Evolutionary conservation across 2,797 vertebrate genomes (phyloP), one percentile per base, ranked within the genome.

Genomic region (Psittacula derbiana): DNA sequence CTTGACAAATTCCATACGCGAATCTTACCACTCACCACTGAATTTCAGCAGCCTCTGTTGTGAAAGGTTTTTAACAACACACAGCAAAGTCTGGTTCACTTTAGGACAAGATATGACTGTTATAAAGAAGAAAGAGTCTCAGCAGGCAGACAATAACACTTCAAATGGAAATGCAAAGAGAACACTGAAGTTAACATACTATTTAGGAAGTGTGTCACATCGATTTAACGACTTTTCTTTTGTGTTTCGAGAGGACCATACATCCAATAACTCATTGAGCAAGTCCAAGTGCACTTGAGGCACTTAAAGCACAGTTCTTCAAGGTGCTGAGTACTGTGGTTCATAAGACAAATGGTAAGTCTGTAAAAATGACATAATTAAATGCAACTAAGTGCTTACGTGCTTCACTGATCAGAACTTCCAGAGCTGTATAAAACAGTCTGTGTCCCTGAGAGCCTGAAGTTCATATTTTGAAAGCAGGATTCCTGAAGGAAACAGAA

Each of bases 71-170:
- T 93, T 85, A 92, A 85, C 73, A 85, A 69, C 4, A 3, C 23
- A 40, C 21, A 9, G 5, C 44, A 88, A 92, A 92, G 47, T 50
- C 31, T 66, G 33, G 38, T 61, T 92, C 36, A 46, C n/a, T 88
- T 87, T 44, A 89, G 62, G 33, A 85, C 72, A 62, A 94, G 82
- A 85, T 86, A 72, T 25, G 57, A 76, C 85, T 86, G 40, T 31
- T 72, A 44, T 65, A 92, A 93, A 92, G 80, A 55, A 90, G 46
- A 36, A 71, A 81, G 49, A 81, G 38, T 66, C 91, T 90, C 80
- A 79, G 82, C 64, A 96, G 86, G 47, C 92, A 94, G 87, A 86
- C 57, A 91, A 31, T 85, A 86, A 83, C 66, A 88, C 73, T 94
- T 93, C 31, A 94, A 83, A 85, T 76, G 20, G 49, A 89, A 92